Conservation (phyloP, 2,797 vertebrate genomes). For the Pipistrellus kuhlii region DNA sequence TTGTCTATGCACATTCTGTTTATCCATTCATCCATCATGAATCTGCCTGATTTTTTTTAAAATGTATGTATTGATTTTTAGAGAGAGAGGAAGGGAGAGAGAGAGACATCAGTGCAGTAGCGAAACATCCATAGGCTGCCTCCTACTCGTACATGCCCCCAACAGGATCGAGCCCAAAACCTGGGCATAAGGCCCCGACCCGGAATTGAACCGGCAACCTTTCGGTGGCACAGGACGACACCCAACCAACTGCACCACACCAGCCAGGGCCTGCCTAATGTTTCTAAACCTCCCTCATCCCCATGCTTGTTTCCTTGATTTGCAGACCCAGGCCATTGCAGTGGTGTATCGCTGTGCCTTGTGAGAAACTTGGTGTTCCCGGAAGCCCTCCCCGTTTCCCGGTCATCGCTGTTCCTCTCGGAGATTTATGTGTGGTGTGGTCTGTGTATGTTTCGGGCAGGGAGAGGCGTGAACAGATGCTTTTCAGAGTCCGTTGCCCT, state of each 20-base stretch:
- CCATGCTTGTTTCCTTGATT: fast-evolving
- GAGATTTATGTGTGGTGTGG: fast-evolving
- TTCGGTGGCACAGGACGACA: background rate
- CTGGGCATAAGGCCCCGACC: background rate
- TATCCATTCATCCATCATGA: fast-evolving
- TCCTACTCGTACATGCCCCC: background rate
- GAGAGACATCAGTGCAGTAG: background rate
- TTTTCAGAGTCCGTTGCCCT: fast-evolving
- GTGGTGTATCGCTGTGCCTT: fast-evolving
- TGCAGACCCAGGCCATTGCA: fast-evolving
- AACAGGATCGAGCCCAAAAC: background rate
- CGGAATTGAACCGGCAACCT: background rate
- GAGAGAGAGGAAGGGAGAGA: background rate
- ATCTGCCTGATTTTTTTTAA: background rate
- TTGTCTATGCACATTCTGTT: fast-evolving
- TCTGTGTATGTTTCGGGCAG: fast-evolving
- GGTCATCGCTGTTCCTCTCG: fast-evolving
- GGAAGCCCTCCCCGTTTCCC: fast-evolving
- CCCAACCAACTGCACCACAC: background rate
- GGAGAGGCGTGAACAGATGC: background rate
- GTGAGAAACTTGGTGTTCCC: background rate
- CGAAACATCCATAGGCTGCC: background rate
- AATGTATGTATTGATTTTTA: background rate
- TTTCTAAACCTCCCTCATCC: background rate
- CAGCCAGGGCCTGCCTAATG: background rate